Conservation (phyloP, 2,888 invertebrate genomes). For the Syritta pipiens region DNA sequence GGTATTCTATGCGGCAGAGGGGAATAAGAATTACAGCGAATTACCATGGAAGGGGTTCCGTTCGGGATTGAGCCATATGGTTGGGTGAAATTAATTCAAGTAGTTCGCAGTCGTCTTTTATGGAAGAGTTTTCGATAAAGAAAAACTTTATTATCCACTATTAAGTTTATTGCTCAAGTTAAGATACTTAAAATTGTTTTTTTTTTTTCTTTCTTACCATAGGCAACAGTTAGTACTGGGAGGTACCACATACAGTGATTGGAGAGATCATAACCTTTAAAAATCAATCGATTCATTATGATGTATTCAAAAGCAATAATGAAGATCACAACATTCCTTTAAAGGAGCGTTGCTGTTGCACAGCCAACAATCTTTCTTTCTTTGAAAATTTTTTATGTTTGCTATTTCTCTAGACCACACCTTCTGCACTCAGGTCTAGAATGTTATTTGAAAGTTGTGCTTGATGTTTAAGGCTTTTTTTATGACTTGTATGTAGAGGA, state of each 20-base stretch:
- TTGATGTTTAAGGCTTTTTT: too few relatives aligned
- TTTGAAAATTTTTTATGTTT: too few relatives aligned
- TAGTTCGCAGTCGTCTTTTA: not conserved
- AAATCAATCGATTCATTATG: too few relatives aligned
- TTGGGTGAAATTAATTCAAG: not conserved
- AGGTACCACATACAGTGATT: not conserved
- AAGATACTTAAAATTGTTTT: not conserved
- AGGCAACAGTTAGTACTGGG: not conserved
- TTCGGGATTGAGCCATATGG: conserved; percentile 2
- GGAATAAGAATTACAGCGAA: conserved; percentile 3
- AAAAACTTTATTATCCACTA: not conserved
- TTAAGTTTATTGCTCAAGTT: not conserved
- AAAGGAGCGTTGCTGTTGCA: too few relatives aligned
- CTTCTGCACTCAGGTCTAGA: too few relatives aligned
- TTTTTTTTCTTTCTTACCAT: not conserved
- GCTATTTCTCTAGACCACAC: too few relatives aligned
- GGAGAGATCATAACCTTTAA: too few relatives aligned
- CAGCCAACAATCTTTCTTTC: too few relatives aligned
- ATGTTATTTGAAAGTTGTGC: too few relatives aligned
- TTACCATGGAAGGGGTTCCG: conserved; percentile 5
- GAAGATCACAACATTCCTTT: too few relatives aligned
- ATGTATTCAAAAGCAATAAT: too few relatives aligned
- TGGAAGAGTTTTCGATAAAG: not conserved
- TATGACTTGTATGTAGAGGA: too few relatives aligned
- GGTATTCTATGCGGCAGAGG: conserved; percentile 19